Conservation (phyloP, 2,113 vertebrate species). For the Todiramphus chloris region DNA sequence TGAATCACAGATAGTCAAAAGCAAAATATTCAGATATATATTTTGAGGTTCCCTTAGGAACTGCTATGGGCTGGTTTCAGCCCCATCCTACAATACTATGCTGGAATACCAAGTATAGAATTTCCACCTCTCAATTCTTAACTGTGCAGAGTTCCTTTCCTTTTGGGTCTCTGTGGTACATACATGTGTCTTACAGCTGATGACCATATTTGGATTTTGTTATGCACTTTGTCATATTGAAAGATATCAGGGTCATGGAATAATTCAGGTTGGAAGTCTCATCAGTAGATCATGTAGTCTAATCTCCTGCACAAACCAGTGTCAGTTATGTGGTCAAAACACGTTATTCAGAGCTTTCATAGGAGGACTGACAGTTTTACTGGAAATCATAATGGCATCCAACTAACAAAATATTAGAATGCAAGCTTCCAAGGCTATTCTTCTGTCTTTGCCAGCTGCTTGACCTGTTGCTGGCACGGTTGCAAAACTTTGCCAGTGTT, state of each 20-base stretch:
- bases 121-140: background rate
- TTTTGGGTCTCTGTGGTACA: background rate
- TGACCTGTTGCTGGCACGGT: background rate
- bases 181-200: fast-evolving
- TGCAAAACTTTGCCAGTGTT: background rate
- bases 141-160: background rate
- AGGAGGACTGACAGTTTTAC: background rate
- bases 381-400: background rate
- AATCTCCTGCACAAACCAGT: background rate
- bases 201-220: background rate
- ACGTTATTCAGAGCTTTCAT: background rate
- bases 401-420: background rate
- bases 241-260: fast-evolving
- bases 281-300: background rate
- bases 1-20: background rate
- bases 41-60: background rate
- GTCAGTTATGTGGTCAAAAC: background rate
- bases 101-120: background rate
- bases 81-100: fast-evolving
- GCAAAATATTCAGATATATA: background rate
- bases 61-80: fast-evolving
- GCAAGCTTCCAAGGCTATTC: fast-evolving
- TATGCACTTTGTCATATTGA: fast-evolving
- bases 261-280: background rate
- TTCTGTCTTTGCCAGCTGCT: background rate